Conservation (phyloP, 2,113 vertebrate species). For the Lathamus discolor region DNA sequence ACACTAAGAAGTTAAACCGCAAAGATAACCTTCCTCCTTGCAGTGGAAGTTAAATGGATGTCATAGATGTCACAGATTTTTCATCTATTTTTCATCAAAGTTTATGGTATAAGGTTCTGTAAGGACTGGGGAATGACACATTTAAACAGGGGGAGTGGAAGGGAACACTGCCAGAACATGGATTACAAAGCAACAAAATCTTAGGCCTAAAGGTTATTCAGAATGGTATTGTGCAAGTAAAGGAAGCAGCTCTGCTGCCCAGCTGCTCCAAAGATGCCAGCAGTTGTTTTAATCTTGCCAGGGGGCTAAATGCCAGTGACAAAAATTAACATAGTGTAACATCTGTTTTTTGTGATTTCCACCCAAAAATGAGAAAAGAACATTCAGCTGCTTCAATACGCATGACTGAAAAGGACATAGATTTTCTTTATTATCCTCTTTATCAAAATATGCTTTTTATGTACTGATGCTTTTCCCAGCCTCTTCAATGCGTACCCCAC, state of each 20-base stretch:
- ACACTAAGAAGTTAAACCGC: neutral
- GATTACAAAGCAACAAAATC: neutral
- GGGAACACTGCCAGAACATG: neutral
- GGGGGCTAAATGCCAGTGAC: constrained; percentile 18
- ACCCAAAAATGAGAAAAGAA: neutral
- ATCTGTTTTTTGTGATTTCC: constrained; percentile 23
- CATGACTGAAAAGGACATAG: neutral
- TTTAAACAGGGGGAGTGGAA: neutral
- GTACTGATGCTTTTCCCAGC: neutral
- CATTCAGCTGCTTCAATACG: neutral
- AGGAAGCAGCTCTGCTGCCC: neutral
- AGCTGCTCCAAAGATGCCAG: constrained; percentile 22
- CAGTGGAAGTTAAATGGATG: neutral
- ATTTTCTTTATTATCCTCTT: neutral
- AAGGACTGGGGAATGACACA: neutral
- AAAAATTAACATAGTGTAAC: constrained; percentile 19
- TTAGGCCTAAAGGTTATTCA: neutral
- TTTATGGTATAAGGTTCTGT: neutral
- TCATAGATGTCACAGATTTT: neutral
- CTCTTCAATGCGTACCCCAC: neutral
- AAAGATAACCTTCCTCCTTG: neutral
- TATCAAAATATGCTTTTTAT: neutral
- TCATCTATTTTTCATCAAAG: neutral
- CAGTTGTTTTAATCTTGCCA: neutral
- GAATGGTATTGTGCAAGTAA: neutral